Evolutionary conservation across 2,888 invertebrate species (phyloP).

Genomic region (Macropis europaea): DNA sequence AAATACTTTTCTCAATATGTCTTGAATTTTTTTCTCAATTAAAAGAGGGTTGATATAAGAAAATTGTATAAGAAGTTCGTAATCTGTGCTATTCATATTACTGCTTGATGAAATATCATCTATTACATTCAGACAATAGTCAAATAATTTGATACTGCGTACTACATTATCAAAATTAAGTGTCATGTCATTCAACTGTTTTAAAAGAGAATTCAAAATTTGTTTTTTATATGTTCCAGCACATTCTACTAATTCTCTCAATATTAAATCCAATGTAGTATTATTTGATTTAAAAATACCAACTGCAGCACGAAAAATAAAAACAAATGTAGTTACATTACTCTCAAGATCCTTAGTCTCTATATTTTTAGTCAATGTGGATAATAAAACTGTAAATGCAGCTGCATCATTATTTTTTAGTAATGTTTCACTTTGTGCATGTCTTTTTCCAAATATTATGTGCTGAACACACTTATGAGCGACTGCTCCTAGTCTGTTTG

Average conservation of each 20-base stretch:
- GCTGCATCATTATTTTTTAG: slow-evolving; percentile 27
- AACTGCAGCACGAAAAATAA: slow-evolving; percentile 61
- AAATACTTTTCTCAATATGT: slow-evolving; percentile 65
- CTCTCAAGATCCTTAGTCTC: slow-evolving; percentile 32
- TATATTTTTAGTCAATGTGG: slow-evolving; percentile 49
- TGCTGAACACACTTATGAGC: slow-evolving; percentile 68
- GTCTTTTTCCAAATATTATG: slow-evolving; percentile 63
- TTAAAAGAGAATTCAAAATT: slow-evolving; percentile 55
- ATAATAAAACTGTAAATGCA: slow-evolving; percentile 41
- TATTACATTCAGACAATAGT: slow-evolving; percentile 65
- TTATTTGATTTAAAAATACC: slow-evolving; percentile 61
- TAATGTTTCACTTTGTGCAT: slow-evolving; percentile 36
- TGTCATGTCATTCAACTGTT: slow-evolving; percentile 60
- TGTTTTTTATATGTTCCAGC: slow-evolving; percentile 51
- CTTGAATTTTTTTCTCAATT: slow-evolving; percentile 66
- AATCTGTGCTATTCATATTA: slow-evolving; percentile 53
- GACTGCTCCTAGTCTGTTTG: slow-evolving; percentile 60
- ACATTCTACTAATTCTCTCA: slow-evolving; percentile 66
- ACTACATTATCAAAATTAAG: slow-evolving; percentile 70
- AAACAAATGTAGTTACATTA: slow-evolving; percentile 52
- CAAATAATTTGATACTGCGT: slow-evolving; percentile 57
- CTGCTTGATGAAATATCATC: slow-evolving; percentile 58
- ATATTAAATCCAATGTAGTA: slow-evolving; percentile 61
- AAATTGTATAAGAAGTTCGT: slow-evolving; percentile 62
- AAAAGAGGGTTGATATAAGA: slow-evolving; percentile 71